A percentile compares a stretch with the other conserved stretches of the same genome.
Evolutionary conservation across 2,888 invertebrate genomes (phyloP).

Genomic region (Plagodis dolabraria): DNA sequence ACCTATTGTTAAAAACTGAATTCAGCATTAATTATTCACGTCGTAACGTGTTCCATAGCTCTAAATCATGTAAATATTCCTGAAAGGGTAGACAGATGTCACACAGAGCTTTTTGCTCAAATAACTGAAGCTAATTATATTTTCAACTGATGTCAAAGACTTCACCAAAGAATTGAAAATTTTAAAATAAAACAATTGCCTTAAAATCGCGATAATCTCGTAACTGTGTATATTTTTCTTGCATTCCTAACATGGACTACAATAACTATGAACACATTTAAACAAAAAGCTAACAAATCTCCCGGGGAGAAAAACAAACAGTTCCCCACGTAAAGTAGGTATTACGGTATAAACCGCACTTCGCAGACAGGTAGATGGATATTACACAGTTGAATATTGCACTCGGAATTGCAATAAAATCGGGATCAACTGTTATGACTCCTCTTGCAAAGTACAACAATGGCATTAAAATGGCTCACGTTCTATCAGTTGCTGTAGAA

Average conservation of each 20-base stretch:
- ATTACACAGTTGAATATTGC: conserved; percentile 63
- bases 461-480: conserved; percentile 61
- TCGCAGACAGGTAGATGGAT: conserved; percentile 43
- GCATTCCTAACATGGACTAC: neutral
- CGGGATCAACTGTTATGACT: conserved; percentile 78
- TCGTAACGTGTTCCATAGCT: too few species aligned
- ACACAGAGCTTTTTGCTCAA: too few species aligned
- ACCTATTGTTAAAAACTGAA: too few species aligned
- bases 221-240: too few species aligned
- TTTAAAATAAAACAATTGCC: too few species aligned
- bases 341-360: conserved; percentile 22
- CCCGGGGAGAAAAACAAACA: conserved; percentile 7
- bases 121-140: too few species aligned
- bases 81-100: too few species aligned
- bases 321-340: conserved; percentile 20
- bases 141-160: too few species aligned
- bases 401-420: conserved; percentile 74
- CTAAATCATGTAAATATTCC: too few species aligned
- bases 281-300: conserved; percentile 10
- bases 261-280: conserved; percentile 1
- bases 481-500: conserved; percentile 39
- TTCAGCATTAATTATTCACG: too few species aligned
- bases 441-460: conserved; percentile 70
- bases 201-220: too few species aligned
- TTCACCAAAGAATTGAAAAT: too few species aligned